Evolutionary conservation across 2,888 invertebrate species (phyloP).

Genomic region (Agrotis ipsilon): DNA sequence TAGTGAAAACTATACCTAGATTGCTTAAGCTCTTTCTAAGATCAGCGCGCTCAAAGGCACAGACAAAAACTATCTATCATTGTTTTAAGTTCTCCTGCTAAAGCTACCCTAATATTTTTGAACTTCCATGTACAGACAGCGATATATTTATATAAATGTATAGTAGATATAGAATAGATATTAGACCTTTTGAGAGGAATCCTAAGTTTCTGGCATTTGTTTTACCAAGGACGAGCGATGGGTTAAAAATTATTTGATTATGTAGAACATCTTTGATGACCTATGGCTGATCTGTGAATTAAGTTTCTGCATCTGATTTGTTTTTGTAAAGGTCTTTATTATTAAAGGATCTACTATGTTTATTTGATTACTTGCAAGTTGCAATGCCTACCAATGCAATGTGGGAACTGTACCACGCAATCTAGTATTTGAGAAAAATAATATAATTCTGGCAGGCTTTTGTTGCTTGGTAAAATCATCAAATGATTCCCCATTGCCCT

Average conservation of each 20-base stretch:
- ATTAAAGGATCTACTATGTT: conserved; percentile 11
- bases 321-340: conserved; percentile 37
- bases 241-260: conserved; percentile 31
- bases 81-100: too few relatives aligned
- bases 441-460: too few relatives aligned
- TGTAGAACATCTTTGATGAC: conserved; percentile 30
- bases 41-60: too few relatives aligned
- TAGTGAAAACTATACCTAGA: too few relatives aligned
- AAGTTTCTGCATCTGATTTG: conserved; percentile 28
- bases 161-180: background rate
- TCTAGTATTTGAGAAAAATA: background rate
- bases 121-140: too few relatives aligned
- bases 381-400: background rate
- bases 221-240: conserved; percentile 42
- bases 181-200: conserved; percentile 36
- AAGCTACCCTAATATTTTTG: too few relatives aligned
- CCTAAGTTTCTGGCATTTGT: conserved; percentile 47
- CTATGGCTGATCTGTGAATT: conserved; percentile 14
- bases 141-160: too few relatives aligned
- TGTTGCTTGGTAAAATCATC: too few relatives aligned
- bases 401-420: conserved; percentile 11
- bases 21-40: too few relatives aligned
- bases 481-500: too few relatives aligned
- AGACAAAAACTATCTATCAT: too few relatives aligned
- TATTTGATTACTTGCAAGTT: background rate